Evolutionary conservation across 2,797 vertebrate species (phyloP).

Genomic region (Poeciliopsis infans): DNA sequence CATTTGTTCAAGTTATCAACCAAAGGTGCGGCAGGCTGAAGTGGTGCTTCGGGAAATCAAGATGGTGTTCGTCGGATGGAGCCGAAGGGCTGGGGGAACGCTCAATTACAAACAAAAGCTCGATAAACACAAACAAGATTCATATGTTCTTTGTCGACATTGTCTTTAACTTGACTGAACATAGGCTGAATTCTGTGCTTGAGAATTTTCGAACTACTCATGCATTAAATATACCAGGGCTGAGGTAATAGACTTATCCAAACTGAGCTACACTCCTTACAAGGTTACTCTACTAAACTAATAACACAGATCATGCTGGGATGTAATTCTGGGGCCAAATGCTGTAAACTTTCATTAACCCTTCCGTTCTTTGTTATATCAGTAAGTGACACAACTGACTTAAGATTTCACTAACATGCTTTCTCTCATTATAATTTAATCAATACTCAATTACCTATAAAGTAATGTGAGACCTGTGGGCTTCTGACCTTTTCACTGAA

Average conservation of each 20-base stretch:
- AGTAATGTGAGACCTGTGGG: conserved; percentile 61
- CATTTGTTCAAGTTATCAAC: conserved; percentile 45
- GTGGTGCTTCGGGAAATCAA: conserved; percentile 52
- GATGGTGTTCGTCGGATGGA: conserved; percentile 11
- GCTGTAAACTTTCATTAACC: conserved; percentile 51
- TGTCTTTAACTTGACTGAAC: background rate
- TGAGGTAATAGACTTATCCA: conserved; percentile 47
- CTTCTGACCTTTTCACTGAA: conserved; percentile 47
- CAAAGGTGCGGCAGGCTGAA: conserved; percentile 32
- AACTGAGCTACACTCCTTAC: conserved; percentile 29
- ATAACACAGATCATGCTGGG: conserved; percentile 35
- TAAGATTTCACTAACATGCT: conserved; percentile 69
- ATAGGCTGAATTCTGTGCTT: background rate
- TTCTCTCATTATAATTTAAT: conserved; percentile 75
- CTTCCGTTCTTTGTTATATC: conserved; percentile 42
- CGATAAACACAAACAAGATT: conserved; percentile 13
- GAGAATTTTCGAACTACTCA: background rate
- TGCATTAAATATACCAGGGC: conserved; percentile 8
- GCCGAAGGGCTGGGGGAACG: conserved; percentile 15
- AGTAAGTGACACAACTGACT: conserved; percentile 68
- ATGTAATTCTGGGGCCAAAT: conserved; percentile 51
- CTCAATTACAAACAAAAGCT: conserved; percentile 18
- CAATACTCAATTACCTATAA: conserved; percentile 77
- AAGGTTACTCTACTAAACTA: conserved; percentile 38
- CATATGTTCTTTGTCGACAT: background rate